phyloP scores from a whole-genome alignment of 2,113 vertebrate species.

The Salvator merianae region DNA sequence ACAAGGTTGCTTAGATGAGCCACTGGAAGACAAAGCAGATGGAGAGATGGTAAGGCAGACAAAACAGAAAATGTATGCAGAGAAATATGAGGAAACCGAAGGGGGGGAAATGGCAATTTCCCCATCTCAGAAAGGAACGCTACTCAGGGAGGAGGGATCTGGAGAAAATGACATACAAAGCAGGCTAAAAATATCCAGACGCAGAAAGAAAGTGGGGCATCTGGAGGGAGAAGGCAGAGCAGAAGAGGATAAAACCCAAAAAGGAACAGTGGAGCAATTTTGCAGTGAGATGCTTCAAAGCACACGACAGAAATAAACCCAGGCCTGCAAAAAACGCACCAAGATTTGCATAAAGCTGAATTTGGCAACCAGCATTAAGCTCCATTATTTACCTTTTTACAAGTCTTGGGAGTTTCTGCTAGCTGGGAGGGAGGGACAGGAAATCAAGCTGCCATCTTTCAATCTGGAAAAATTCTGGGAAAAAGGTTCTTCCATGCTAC shows the following conservation, averaged over 20 bases:
- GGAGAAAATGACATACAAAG: not conserved
- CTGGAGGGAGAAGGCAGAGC: not conserved
- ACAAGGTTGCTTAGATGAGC: not conserved
- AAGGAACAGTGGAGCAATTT: not conserved
- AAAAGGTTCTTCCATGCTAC: not conserved
- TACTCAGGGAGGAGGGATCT: not conserved
- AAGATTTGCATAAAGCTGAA: not conserved
- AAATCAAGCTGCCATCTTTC: not conserved
- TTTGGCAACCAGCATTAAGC: not conserved
- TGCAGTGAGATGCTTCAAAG: not conserved
- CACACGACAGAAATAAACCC: not conserved
- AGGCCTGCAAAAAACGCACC: not conserved
- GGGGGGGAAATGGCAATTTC: slow-evolving; percentile 2
- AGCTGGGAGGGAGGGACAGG: not conserved
- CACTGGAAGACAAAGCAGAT: slow-evolving; percentile 9
- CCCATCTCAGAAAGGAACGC: not conserved
- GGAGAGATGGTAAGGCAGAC: slow-evolving; percentile 1
- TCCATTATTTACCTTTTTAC: not conserved
- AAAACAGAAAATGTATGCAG: not conserved
- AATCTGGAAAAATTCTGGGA: not conserved
- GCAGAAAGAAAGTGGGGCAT: slow-evolving; percentile 5
- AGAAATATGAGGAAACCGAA: not conserved
- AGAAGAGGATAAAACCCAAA: not conserved
- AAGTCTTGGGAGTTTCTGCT: not conserved
- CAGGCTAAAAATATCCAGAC: not conserved